A percentile compares a stretch with the other conserved stretches of the same genome.
Conservation (phyloP, 2,113 vertebrate species). For the Ochotona princeps region DNA sequence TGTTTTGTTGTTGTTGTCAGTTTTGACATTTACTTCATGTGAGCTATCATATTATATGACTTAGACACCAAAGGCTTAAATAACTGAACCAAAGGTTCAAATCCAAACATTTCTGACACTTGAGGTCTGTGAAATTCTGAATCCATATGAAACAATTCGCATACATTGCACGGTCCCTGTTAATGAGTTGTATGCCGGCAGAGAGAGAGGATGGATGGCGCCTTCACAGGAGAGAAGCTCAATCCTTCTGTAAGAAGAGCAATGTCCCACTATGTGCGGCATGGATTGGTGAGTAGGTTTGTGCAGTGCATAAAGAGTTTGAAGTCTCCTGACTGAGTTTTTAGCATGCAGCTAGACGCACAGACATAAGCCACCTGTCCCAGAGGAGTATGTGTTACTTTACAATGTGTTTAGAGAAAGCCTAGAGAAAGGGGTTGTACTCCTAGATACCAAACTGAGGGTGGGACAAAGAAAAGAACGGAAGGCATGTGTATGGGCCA, state of each 20-base stretch:
- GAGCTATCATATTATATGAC: neutral
- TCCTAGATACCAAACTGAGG: neutral
- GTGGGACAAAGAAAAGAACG: neutral
- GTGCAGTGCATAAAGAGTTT: neutral
- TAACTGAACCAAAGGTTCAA: neutral
- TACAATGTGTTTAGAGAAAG: neutral
- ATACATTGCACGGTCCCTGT: fast-evolving
- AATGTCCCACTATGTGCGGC: neutral
- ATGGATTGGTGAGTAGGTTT: neutral
- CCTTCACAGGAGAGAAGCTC: neutral
- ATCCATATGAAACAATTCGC: neutral
- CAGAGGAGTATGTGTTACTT: neutral
- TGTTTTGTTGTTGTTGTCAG: neutral
- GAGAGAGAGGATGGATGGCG: no score
- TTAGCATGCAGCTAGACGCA: neutral
- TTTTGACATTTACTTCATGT: neutral
- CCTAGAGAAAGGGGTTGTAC: neutral
- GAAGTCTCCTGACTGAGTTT: neutral
- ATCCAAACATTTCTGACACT: neutral
- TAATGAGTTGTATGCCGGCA: neutral
- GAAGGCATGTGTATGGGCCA: neutral
- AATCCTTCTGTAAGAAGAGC: neutral
- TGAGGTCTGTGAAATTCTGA: neutral
- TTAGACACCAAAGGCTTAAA: neutral
- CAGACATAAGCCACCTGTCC: neutral